Conservation (phyloP, 2,888 invertebrate species). For the Cephus rjabovi region DNA sequence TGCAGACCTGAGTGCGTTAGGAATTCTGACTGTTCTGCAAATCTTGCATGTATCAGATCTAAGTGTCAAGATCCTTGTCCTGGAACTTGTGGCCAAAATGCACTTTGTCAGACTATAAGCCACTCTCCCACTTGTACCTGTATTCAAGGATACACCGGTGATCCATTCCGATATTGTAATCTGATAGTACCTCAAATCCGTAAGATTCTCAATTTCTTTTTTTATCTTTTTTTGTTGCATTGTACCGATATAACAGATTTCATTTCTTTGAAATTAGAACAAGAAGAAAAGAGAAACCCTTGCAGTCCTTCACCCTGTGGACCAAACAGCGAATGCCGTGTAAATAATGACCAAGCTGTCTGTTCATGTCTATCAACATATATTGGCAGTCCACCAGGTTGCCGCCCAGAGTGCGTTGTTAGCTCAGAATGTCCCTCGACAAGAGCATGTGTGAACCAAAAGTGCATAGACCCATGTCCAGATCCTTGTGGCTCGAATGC, state of each 20-base stretch:
- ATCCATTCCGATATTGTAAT: slow-evolving; percentile 66
- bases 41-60: slow-evolving; percentile 80
- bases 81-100: slow-evolving; percentile 80
- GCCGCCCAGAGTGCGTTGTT: slow-evolving; percentile 50
- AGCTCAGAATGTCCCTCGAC: slow-evolving; percentile 57
- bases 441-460: slow-evolving; percentile 59
- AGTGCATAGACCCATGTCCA: slow-evolving; percentile 60
- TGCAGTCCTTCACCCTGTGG: slow-evolving; percentile 76
- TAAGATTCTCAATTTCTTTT: slow-evolving; percentile 45
- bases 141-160: slow-evolving; percentile 59
- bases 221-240: background rate
- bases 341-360: slow-evolving; percentile 49
- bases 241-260: background rate
- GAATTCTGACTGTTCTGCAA: slow-evolving; percentile 80
- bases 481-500: slow-evolving; percentile 58
- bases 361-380: slow-evolving; percentile 48
- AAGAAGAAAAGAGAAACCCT: slow-evolving; percentile 61
- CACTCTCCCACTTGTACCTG: slow-evolving; percentile 74
- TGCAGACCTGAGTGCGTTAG: slow-evolving; percentile 84
- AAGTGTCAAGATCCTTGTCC: slow-evolving; percentile 87
- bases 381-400: slow-evolving; percentile 57
- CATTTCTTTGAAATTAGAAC: slow-evolving; percentile 14
- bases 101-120: slow-evolving; percentile 81
- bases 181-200: slow-evolving; percentile 51
- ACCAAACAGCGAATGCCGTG: slow-evolving; percentile 56